phyloP scores from a whole-genome alignment of 2,797 vertebrate genomes.

The Aldrovandia affinis region DNA sequence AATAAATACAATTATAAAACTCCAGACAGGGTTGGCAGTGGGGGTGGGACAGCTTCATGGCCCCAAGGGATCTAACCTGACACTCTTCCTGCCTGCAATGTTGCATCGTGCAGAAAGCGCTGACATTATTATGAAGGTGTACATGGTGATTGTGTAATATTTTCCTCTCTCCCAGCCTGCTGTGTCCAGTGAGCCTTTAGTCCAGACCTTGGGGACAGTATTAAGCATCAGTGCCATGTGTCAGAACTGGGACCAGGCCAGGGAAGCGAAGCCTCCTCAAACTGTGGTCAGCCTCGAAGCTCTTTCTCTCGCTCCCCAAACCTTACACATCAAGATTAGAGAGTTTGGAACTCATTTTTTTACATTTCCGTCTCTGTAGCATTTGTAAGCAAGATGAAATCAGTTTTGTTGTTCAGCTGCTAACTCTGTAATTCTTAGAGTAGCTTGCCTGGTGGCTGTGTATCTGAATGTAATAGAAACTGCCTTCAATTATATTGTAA shows the following conservation, averaged over 20 bases:
- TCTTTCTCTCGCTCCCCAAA: not conserved
- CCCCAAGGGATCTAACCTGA: not conserved
- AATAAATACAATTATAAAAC: too few species aligned
- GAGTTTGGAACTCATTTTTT: too few species aligned
- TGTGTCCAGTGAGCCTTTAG: slow-evolving; percentile 64
- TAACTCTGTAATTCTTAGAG: not conserved
- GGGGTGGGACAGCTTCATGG: not conserved
- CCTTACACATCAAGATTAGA: not conserved
- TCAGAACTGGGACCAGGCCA: not conserved
- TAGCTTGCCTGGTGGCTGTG: not conserved
- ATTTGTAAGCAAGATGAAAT: not conserved
- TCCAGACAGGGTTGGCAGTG: too few species aligned
- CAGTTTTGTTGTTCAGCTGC: not conserved
- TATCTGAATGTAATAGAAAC: not conserved
- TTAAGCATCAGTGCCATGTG: not conserved
- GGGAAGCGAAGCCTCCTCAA: not conserved
- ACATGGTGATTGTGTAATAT: not conserved
- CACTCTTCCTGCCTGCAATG: not conserved
- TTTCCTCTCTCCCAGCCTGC: slow-evolving; percentile 58
- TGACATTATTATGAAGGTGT: not conserved
- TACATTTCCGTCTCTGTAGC: not conserved
- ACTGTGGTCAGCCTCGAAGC: not conserved
- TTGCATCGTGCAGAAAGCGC: not conserved
- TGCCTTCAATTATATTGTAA: not conserved
- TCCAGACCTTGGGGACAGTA: not conserved